Conservation (phyloP, 2,888 invertebrate genomes). For the Lampropteryx suffumata region DNA sequence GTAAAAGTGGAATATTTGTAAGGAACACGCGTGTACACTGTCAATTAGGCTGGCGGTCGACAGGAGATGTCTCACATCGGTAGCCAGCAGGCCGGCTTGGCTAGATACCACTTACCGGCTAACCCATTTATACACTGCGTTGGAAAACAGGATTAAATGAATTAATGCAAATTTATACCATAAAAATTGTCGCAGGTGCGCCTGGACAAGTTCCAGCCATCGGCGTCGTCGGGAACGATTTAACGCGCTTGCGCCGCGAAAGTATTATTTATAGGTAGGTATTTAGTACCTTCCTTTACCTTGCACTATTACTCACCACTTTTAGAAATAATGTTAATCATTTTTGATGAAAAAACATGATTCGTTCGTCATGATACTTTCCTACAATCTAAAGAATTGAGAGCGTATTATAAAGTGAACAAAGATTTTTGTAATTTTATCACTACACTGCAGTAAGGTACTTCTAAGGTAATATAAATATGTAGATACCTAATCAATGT, state of each 20-base stretch:
- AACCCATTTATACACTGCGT: constrained; percentile 78
- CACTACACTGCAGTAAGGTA: too few species aligned
- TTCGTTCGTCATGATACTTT: too few species aligned
- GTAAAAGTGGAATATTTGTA: constrained; percentile 27
- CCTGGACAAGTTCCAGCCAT: constrained; percentile 74
- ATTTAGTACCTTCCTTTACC: constrained; percentile 35
- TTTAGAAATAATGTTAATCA: too few species aligned
- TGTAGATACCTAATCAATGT: too few species aligned
- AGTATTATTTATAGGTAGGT: constrained; percentile 73
- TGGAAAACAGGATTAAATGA: constrained; percentile 79
- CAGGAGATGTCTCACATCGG: constrained; percentile 37
- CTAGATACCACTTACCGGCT: constrained; percentile 80
- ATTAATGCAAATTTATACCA: constrained; percentile 83
- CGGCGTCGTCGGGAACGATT: constrained; percentile 74
- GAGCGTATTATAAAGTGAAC: too few species aligned
- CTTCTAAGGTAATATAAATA: too few species aligned
- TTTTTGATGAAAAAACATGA: too few species aligned
- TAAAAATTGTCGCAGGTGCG: constrained; percentile 83
- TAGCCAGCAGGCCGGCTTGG: constrained; percentile 36
- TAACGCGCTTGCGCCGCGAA: constrained; percentile 75
- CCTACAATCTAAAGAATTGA: too few species aligned
- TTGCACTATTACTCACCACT: constrained; percentile 61
- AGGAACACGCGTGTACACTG: constrained; percentile 36
- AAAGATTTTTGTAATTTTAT: too few species aligned
- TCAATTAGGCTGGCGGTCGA: constrained; percentile 42